Conservation (phyloP, 2,113 vertebrate species). For the Pipa parva region DNA sequence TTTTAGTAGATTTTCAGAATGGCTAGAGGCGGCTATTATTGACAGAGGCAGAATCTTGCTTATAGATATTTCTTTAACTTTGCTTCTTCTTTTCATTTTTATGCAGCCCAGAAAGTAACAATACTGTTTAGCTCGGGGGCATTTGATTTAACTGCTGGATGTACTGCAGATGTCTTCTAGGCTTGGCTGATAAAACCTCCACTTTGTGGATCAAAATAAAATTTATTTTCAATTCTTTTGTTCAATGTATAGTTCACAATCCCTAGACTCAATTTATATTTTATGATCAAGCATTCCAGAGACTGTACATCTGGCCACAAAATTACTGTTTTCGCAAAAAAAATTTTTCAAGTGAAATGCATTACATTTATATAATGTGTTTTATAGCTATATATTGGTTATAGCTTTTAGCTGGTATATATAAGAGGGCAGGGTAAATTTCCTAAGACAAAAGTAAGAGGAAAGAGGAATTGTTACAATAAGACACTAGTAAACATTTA, state of each 20-base stretch:
- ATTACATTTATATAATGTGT: neutral
- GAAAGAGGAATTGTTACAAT: too few relatives aligned
- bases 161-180: slow-evolving; percentile 60
- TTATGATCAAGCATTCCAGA: neutral
- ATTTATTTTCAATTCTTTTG: neutral
- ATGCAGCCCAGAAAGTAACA: slow-evolving; percentile 55
- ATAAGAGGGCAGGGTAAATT: neutral
- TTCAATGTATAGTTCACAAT: neutral
- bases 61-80: slow-evolving; percentile 47
- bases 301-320: neutral
- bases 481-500: too few relatives aligned
- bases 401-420: neutral
- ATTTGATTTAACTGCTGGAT: slow-evolving; percentile 63
- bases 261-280: neutral
- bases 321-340: neutral
- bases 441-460: neutral
- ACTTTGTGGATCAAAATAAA: slow-evolving; percentile 49
- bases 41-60: slow-evolving; percentile 46
- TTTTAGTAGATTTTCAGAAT: slow-evolving; percentile 33
- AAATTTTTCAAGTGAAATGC: neutral
- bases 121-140: slow-evolving; percentile 59
- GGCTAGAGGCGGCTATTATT: slow-evolving; percentile 37
- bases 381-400: neutral
- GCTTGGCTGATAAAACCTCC: slow-evolving; percentile 56
- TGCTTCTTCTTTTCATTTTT: slow-evolving; percentile 52